A percentile compares a stretch with the other conserved stretches of the same genome.
phyloP scores from a whole-genome alignment of 2,888 invertebrate genomes.

The Melieria crassipennis region DNA sequence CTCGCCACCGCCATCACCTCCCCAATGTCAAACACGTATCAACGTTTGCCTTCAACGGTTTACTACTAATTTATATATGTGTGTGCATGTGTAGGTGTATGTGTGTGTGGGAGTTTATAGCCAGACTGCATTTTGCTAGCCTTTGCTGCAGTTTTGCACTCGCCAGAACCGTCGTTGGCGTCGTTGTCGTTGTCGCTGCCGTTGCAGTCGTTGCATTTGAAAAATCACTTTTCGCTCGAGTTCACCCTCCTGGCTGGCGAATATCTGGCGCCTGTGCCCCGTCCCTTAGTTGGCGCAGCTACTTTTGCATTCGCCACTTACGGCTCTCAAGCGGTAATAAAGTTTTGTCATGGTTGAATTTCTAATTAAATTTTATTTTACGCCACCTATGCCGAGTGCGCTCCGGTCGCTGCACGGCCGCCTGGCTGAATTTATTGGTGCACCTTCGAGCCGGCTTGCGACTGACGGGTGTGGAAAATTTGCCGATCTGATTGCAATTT shows the following conservation, averaged over 20 bases:
- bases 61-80: too few species aligned
- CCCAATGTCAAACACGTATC: too few species aligned
- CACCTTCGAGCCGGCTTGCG: too few species aligned
- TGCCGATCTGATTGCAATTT: constrained; percentile 56
- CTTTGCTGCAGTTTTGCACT: neutral
- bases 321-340: constrained; percentile 20
- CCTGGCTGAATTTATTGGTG: too few species aligned
- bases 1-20: neutral
- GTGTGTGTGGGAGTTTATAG: neutral
- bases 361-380: constrained; percentile 34
- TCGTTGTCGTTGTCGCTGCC: neutral
- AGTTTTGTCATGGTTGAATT: constrained; percentile 34
- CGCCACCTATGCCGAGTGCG: constrained; percentile 11
- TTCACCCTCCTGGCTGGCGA: neutral
- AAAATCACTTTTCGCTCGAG: neutral
- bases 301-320: neutral
- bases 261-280: neutral
- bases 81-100: neutral
- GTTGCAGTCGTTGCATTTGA: neutral
- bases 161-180: neutral
- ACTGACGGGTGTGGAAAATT: constrained; percentile 51
- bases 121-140: neutral
- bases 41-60: too few species aligned
- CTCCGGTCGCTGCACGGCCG: too few species aligned
- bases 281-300: neutral